Evolutionary conservation across 2,797 vertebrate species (phyloP).

Genomic region (Meda fulgida): DNA sequence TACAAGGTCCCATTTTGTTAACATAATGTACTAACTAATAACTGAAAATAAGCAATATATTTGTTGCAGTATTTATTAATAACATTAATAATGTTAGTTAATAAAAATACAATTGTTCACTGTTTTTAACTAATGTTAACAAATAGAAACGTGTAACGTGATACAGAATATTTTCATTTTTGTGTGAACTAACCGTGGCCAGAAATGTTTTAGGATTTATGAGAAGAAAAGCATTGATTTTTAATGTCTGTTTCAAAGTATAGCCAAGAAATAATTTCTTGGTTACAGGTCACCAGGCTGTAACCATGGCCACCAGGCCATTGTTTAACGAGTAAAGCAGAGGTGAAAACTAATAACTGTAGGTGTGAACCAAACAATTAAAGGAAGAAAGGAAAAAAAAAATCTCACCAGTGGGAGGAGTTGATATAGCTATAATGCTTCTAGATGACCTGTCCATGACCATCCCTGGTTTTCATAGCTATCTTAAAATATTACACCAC

Average conservation of each 20-base stretch:
- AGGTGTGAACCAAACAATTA: background rate
- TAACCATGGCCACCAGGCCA: background rate
- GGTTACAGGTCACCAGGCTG: background rate
- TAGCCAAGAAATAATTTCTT: background rate
- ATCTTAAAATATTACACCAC: slow-evolving; percentile 20
- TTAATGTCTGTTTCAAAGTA: background rate
- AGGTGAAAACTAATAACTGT: background rate
- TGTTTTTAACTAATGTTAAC: too few relatives aligned
- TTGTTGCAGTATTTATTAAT: too few relatives aligned
- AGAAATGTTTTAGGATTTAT: background rate
- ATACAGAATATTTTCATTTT: background rate
- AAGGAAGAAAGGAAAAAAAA: background rate
- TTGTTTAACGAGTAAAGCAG: background rate
- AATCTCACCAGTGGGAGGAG: background rate
- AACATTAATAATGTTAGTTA: too few relatives aligned
- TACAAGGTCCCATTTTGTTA: too few relatives aligned
- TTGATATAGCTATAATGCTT: background rate
- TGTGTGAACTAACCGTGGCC: background rate
- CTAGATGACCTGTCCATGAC: background rate
- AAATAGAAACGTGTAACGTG: too few relatives aligned
- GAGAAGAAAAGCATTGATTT: background rate
- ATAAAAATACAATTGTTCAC: too few relatives aligned
- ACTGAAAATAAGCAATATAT: too few relatives aligned
- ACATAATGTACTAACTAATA: too few relatives aligned
- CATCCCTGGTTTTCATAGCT: background rate